A percentile compares a stretch with the other conserved stretches of the same genome.
phyloP scores from a whole-genome alignment of 2,113 vertebrate species.

The Rousettus leschenaultii region DNA sequence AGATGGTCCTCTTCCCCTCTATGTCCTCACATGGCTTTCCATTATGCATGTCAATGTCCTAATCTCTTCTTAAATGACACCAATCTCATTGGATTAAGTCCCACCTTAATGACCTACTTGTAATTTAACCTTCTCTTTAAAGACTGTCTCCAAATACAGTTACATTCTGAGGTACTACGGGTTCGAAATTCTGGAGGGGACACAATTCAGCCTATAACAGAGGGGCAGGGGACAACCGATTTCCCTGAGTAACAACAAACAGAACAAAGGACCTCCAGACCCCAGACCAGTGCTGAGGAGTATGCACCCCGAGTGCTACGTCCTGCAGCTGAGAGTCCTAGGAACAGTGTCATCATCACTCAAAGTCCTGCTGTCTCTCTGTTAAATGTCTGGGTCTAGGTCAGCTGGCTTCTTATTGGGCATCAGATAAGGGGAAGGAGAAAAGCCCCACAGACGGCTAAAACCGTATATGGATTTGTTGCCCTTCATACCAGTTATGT shows the following conservation, averaged over 20 bases:
- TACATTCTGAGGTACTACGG: neutral
- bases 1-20: neutral
- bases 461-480: neutral
- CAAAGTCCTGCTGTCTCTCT: neutral
- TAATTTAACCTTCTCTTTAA: neutral
- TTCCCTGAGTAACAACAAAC: neutral
- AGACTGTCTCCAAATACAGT: neutral
- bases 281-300: neutral
- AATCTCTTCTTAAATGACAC: neutral
- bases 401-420: neutral
- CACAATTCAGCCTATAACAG: neutral
- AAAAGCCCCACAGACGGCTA: neutral
- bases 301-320: too few species aligned
- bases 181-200: neutral
- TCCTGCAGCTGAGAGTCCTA: neutral
- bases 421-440: neutral
- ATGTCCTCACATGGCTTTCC: neutral
- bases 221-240: neutral
- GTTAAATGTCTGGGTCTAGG: neutral
- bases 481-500: neutral
- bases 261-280: neutral
- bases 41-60: neutral
- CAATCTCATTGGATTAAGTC: neutral
- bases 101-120: neutral
- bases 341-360: rapidly evolving